A percentile compares a stretch with the other conserved stretches of the same genome.
phyloP scores from a whole-genome alignment of 2,888 invertebrate species.

The Melieria crassipennis region DNA sequence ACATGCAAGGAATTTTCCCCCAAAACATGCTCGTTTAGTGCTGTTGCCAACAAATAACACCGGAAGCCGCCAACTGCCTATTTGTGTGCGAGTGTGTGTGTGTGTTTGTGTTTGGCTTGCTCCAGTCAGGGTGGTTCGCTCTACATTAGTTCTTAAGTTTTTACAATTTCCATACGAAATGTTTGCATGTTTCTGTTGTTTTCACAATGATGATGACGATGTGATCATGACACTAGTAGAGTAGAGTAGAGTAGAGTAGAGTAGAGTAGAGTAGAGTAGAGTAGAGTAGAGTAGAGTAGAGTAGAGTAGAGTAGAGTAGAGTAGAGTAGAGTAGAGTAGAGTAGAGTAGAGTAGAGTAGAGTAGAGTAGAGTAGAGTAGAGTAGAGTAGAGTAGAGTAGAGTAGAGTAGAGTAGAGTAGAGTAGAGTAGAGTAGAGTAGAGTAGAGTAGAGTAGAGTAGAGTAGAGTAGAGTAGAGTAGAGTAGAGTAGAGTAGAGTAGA shows the following conservation, averaged over 20 bases:
- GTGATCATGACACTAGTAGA: too few relatives aligned
- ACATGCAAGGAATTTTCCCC: too few relatives aligned
- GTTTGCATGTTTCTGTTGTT: too few relatives aligned
- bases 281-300: too few relatives aligned
- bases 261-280: background rate
- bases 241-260: background rate
- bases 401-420: background rate
- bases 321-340: background rate
- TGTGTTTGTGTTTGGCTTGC: background rate
- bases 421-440: slow-evolving; percentile 19
- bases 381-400: background rate
- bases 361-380: background rate
- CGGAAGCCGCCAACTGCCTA: too few relatives aligned
- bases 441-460: background rate
- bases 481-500: slow-evolving; percentile 10
- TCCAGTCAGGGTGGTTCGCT: too few relatives aligned
- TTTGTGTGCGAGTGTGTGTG: background rate
- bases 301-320: background rate
- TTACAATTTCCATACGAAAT: too few relatives aligned
- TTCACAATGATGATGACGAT: too few relatives aligned
- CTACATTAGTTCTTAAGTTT: too few relatives aligned
- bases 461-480: background rate
- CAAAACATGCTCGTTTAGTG: too few relatives aligned
- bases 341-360: background rate
- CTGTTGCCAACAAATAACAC: too few relatives aligned